Evolutionary conservation across 2,797 vertebrate genomes (phyloP).

Genomic region (Cyprinodon diabolis): DNA sequence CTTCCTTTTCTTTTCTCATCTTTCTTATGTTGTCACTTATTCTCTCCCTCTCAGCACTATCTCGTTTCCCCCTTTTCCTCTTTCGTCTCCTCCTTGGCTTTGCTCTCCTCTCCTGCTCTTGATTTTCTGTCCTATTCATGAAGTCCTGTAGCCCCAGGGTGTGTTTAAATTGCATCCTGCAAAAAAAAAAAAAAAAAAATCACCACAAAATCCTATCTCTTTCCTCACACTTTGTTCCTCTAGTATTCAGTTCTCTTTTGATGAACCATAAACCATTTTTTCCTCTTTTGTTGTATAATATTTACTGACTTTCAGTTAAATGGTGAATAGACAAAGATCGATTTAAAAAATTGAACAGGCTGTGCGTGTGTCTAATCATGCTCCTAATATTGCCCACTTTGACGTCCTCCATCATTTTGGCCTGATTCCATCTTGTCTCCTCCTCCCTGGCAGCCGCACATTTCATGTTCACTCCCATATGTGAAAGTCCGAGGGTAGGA

Average conservation of each 20-base stretch:
- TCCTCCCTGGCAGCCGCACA: conserved; percentile 68
- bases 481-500: conserved; percentile 72
- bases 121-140: conserved; percentile 81
- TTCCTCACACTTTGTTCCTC: conserved; percentile 69
- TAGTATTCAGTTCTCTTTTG: conserved; percentile 50
- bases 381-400: conserved; percentile 48
- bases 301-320: conserved; percentile 47
- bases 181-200: conserved; percentile 63
- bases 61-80: conserved; percentile 71
- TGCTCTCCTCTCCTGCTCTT: conserved; percentile 69
- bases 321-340: conserved; percentile 43
- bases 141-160: conserved; percentile 76
- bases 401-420: conserved; percentile 73
- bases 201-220: conserved; percentile 73
- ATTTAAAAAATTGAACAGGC: conserved; percentile 34
- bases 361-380: conserved; percentile 35
- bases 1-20: conserved; percentile 31
- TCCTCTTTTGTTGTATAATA: conserved; percentile 23
- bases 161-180: conserved; percentile 84
- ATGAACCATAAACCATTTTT: conserved; percentile 49
- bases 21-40: conserved; percentile 47
- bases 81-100: conserved; percentile 67
- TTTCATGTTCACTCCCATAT: conserved; percentile 77
- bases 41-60: conserved; percentile 62
- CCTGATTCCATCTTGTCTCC: conserved; percentile 75